phyloP scores from a whole-genome alignment of 2,113 vertebrate species.

The Xiphias gladius region DNA sequence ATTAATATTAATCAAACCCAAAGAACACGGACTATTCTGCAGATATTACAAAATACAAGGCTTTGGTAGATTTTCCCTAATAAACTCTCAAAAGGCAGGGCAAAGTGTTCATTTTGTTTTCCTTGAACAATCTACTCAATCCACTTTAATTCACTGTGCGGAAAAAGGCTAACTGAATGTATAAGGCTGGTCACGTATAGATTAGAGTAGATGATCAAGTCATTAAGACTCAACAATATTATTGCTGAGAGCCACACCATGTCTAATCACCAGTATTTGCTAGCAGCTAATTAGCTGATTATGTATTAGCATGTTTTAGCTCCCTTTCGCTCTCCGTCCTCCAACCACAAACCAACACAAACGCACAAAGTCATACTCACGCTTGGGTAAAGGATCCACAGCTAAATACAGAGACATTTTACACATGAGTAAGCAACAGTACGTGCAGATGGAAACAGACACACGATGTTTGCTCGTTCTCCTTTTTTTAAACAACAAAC shows the following conservation, averaged over 20 bases:
- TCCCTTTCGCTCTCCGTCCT: neutral
- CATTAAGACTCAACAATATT: constrained; percentile 59
- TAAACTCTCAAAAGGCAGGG: constrained; percentile 4
- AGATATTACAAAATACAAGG: constrained; percentile 22
- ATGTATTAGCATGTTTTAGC: constrained; percentile 41
- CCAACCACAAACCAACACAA: constrained; percentile 20
- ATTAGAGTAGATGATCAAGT: constrained; percentile 49
- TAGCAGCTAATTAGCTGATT: constrained; percentile 66
- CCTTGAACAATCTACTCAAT: constrained; percentile 7
- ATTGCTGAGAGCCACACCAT: constrained; percentile 44
- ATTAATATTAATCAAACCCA: constrained; percentile 46
- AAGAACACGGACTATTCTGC: constrained; percentile 1
- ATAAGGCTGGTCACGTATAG: constrained; percentile 35
- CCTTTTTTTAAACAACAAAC: constrained; percentile 30
- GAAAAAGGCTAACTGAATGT: constrained; percentile 16
- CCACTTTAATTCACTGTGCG: neutral
- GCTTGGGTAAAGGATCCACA: neutral
- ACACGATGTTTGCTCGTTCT: constrained; percentile 20
- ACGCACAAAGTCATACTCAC: neutral
- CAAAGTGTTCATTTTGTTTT: neutral
- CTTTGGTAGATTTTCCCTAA: neutral
- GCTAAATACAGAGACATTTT: constrained; percentile 5
- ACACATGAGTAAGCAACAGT: constrained; percentile 24
- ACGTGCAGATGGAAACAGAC: constrained; percentile 19
- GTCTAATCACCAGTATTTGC: constrained; percentile 57